Evolutionary conservation across 2,113 vertebrate genomes (phyloP).

Genomic region (Sakesphorus luctuosus): DNA sequence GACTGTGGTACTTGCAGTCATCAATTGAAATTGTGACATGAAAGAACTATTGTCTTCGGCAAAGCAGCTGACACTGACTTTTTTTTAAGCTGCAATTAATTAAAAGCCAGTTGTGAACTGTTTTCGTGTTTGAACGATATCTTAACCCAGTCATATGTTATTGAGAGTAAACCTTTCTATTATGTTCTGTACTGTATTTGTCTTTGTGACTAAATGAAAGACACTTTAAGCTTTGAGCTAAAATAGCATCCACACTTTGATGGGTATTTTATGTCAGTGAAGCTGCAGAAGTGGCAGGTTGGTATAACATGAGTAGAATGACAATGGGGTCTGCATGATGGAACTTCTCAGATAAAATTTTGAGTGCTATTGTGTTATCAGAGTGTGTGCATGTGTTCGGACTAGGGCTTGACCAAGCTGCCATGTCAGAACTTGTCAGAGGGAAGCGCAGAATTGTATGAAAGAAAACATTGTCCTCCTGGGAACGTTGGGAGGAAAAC

Average conservation of each 20-base stretch:
- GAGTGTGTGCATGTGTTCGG: not conserved
- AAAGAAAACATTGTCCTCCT: conserved; percentile 36
- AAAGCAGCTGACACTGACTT: conserved; percentile 15
- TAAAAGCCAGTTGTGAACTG: not conserved
- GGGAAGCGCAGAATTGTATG: not conserved
- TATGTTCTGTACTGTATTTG: not conserved
- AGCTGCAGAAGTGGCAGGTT: not conserved
- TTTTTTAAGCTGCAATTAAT: not conserved
- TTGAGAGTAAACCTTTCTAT: not conserved
- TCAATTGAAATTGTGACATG: not conserved
- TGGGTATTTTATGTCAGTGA: not conserved
- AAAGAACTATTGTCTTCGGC: conserved; percentile 59
- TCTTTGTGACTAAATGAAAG: not conserved
- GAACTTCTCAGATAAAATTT: not conserved
- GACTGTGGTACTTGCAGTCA: not conserved
- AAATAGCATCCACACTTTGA: not conserved
- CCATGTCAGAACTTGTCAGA: conserved; percentile 13
- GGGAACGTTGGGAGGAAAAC: conserved; percentile 1
- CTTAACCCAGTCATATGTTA: not conserved
- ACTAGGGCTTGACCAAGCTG: not conserved
- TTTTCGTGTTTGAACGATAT: not conserved
- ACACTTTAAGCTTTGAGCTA: not conserved
- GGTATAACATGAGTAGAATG: not conserved
- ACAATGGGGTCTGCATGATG: not conserved
- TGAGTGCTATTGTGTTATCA: not conserved